These are phyloP conservation scores for Montipora sp. DNA, from an alignment of 64 coral and sea anemone species.

Conservation along the genomic window DNA sequence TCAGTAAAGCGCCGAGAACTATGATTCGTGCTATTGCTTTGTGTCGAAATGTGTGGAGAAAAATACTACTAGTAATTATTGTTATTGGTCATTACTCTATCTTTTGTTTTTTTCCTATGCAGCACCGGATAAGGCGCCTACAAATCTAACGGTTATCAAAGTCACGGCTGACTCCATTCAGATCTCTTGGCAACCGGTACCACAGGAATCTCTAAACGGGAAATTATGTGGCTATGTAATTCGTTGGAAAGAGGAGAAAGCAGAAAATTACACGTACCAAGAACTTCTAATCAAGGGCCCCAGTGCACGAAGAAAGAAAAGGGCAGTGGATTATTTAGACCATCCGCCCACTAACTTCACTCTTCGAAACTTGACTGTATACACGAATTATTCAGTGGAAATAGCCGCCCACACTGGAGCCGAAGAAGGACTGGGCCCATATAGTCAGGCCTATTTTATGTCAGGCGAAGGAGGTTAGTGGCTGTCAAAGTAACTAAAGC, in stretches of 20 bases:
- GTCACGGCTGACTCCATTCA: background rate
- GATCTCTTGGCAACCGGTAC: background rate
- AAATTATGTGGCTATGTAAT: background rate
- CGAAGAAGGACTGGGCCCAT: background rate
- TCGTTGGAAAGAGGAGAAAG: background rate
- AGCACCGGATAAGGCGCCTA: background rate
- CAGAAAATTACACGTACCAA: background rate
- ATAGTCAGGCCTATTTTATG: background rate
- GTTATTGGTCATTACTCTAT: background rate
- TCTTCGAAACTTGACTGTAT: conserved; percentile 36
- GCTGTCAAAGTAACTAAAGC: background rate
- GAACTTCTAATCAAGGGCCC: no score
- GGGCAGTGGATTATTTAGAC: background rate
- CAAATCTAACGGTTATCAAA: background rate
- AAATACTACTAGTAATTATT: no score
- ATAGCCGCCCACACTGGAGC: conserved; percentile 52
- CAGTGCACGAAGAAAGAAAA: background rate
- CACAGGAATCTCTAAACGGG: background rate
- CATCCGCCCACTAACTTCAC: background rate
- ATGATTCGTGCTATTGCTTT: no score
- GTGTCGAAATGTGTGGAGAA: no score
- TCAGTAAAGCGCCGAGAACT: no score
- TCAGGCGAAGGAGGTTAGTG: conserved; percentile 54
- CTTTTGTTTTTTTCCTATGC: background rate
- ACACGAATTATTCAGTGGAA: conserved; percentile 72